phyloP scores from a whole-genome alignment of 2,888 invertebrate species.

The Muschampia plurimacula region DNA sequence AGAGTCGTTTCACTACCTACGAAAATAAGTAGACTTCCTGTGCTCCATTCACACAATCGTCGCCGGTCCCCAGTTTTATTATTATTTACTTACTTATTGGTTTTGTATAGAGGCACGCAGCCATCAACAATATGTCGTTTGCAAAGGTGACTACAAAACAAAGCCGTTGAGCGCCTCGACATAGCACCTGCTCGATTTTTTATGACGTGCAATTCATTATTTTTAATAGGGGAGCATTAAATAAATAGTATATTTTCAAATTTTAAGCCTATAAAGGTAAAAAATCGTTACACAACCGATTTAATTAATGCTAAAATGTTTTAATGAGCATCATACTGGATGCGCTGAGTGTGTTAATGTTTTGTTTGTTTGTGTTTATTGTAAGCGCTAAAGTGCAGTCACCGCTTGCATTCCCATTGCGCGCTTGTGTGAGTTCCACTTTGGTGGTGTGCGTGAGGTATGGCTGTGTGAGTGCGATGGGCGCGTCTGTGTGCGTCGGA shows the following conservation, averaged over 20 bases:
- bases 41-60: constrained; percentile 76
- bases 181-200: constrained; percentile 76
- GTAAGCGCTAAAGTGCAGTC: constrained; percentile 84
- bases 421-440: constrained; percentile 64
- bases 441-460: constrained; percentile 58
- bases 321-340: constrained; percentile 57
- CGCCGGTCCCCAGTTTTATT: constrained; percentile 73
- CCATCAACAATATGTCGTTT: constrained; percentile 82
- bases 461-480: constrained; percentile 66
- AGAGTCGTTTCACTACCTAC: constrained; percentile 57
- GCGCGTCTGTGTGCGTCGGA: constrained; percentile 52
- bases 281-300: constrained; percentile 26
- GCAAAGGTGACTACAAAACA: constrained; percentile 83
- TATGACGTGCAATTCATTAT: constrained; percentile 43
- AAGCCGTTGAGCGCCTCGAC: constrained; percentile 75
- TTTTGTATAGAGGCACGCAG: constrained; percentile 76
- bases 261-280: background rate
- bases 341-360: constrained; percentile 72
- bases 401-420: constrained; percentile 83
- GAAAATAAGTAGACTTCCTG: constrained; percentile 75
- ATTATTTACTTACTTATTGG: constrained; percentile 82
- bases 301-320: constrained; percentile 43
- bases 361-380: constrained; percentile 85
- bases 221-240: constrained; percentile 21
- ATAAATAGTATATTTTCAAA: constrained; percentile 13